These are phyloP conservation scores for Philaenus spumarius DNA, from an alignment of 1,140 invertebrate species.

Conservation along the genomic window DNA sequence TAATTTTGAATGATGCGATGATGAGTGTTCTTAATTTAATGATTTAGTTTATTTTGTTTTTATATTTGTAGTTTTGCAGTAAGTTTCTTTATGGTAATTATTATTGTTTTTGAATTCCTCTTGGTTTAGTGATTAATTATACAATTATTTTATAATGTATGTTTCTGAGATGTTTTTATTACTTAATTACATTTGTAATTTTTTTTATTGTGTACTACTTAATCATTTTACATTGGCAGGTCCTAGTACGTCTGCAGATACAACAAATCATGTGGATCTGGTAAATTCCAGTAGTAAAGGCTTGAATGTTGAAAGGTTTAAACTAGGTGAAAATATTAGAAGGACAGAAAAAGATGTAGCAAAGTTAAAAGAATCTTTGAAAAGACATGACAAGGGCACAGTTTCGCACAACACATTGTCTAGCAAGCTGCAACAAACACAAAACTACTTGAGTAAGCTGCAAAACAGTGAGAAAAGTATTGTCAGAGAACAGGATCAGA, in stretches of 20 bases:
- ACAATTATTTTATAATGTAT: too few species aligned
- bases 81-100: too few species aligned
- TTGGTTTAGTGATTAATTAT: too few species aligned
- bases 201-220: too few species aligned
- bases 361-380: conserved; percentile 55
- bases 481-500: conserved; percentile 23
- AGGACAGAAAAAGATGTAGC: conserved; percentile 57
- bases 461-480: conserved; percentile 55
- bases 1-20: too few species aligned
- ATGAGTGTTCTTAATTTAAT: too few species aligned
- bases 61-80: too few species aligned
- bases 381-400: conserved; percentile 48
- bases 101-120: too few species aligned
- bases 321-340: conserved; percentile 63
- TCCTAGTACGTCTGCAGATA: conserved; percentile 18
- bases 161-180: too few species aligned
- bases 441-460: conserved; percentile 52
- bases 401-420: conserved; percentile 50
- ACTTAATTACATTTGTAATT: too few species aligned
- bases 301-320: conserved; percentile 67
- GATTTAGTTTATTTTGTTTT: too few species aligned
- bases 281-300: conserved; percentile 53
- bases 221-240: too few species aligned
- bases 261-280: neutral
- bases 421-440: conserved; percentile 50